phyloP scores from a whole-genome alignment of 2,888 invertebrate species.

The Pycnomerus fuliginosus region DNA sequence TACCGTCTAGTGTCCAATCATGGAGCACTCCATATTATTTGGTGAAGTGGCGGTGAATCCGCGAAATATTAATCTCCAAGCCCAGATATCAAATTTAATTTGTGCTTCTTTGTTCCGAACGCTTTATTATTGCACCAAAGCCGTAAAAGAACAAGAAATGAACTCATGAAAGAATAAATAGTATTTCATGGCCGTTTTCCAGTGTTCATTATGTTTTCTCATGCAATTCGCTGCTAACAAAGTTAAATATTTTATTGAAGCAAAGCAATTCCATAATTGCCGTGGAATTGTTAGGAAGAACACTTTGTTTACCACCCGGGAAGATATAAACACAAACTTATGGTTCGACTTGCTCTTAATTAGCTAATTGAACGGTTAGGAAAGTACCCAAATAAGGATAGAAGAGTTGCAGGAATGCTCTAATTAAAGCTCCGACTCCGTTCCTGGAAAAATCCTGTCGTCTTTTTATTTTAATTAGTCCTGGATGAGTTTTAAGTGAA shows the following conservation, averaged over 20 bases:
- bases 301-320: conserved; percentile 29
- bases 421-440: conserved; percentile 12
- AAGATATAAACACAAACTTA: conserved; percentile 33
- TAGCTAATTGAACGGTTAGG: conserved; percentile 33
- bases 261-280: conserved; percentile 44
- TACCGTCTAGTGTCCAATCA: no score
- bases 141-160: conserved; percentile 36
- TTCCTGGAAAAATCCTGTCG: no score
- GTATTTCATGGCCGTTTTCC: conserved; percentile 38
- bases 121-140: conserved; percentile 31
- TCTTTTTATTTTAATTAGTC: conserved; percentile 4
- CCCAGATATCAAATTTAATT: conserved; percentile 19
- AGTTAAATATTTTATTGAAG: conserved; percentile 43
- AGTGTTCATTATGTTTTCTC: conserved; percentile 39
- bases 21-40: no score
- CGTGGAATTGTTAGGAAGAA: conserved; percentile 30
- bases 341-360: conserved; percentile 33
- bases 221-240: conserved; percentile 38
- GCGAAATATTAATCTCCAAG: no score
- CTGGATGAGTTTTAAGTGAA: conserved; percentile 5
- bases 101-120: conserved; percentile 19
- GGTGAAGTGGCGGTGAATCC: no score
- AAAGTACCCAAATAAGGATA: conserved; percentile 4
- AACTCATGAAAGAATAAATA: conserved; percentile 38
- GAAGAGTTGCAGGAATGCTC: conserved; percentile 9